Evolutionary conservation across 2,888 invertebrate genomes (phyloP).

Genomic region (Pristionchus arcanus): DNA sequence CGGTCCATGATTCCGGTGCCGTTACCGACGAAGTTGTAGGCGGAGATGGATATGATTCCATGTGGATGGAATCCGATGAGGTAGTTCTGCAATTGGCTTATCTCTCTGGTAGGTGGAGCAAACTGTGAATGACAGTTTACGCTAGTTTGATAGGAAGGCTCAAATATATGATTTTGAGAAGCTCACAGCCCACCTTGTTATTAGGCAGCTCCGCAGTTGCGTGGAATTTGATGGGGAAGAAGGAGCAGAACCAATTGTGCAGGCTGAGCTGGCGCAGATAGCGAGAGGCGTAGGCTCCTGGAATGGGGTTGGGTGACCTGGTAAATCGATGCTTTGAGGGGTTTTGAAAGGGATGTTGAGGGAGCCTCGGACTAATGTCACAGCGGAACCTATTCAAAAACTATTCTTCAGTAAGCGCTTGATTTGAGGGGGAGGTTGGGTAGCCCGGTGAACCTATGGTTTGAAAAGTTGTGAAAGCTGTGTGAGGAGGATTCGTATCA

Average conservation of each 20-base stretch:
- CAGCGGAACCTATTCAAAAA: no score
- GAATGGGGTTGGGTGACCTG: background rate
- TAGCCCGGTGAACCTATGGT: no score
- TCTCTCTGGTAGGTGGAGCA: background rate
- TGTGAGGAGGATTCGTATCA: no score
- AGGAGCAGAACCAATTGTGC: conserved; percentile 88
- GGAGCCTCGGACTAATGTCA: background rate
- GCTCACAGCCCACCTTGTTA: background rate
- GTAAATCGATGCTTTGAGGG: background rate
- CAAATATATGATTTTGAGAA: no score
- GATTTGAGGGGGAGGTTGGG: no score
- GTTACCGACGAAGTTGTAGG: conserved; percentile 88
- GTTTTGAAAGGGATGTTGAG: background rate
- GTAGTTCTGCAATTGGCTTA: conserved; percentile 61
- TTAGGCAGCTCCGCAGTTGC: conserved; percentile 90
- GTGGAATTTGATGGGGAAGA: conserved; percentile 90
- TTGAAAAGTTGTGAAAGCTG: no score
- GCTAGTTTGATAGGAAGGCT: background rate
- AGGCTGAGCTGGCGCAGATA: conserved; percentile 79
- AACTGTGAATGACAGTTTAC: background rate
- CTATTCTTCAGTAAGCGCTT: no score
- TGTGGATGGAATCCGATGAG: conserved; percentile 90
- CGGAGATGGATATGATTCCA: conserved; percentile 90
- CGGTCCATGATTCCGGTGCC: conserved; percentile 81
- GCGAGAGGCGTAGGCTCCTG: conserved; percentile 64